A percentile compares a stretch with the other conserved stretches of the same genome.
Conservation (phyloP, 2,797 vertebrate genomes). For the Hephaestus fuliginosus region DNA sequence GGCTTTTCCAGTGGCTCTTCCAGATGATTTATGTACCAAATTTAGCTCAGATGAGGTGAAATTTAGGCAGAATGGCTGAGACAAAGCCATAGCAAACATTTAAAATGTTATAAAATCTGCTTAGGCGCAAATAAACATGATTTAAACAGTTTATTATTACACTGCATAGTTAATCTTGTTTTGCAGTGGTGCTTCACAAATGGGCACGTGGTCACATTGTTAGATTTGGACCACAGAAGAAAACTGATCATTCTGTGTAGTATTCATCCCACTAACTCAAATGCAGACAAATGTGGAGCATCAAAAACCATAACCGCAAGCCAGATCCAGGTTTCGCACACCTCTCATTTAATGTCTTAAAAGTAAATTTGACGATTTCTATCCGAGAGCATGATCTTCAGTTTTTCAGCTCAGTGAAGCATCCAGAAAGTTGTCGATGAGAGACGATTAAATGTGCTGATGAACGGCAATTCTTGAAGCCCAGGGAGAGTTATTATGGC, state of each 20-base stretch:
- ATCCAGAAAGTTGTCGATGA: slow-evolving; percentile 28
- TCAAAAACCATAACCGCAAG: not conserved
- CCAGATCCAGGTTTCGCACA: slow-evolving; percentile 1
- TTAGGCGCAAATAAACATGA: not conserved
- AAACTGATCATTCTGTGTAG: not conserved
- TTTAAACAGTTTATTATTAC: not conserved
- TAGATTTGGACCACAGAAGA: not conserved
- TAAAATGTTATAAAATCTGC: not conserved
- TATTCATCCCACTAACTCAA: not conserved
- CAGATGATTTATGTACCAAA: not conserved
- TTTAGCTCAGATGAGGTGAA: not conserved
- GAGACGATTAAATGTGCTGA: slow-evolving; percentile 50
- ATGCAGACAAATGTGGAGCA: not conserved
- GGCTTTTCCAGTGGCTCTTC: not conserved
- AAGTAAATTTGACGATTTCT: slow-evolving; percentile 30
- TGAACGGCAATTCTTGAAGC: slow-evolving; percentile 33
- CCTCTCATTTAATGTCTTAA: slow-evolving; percentile 34
- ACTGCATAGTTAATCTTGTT: not conserved
- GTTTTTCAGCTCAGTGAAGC: slow-evolving; percentile 55
- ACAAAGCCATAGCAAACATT: not conserved
- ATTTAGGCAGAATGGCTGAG: not conserved
- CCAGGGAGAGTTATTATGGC: slow-evolving; percentile 10
- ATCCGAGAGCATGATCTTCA: slow-evolving; percentile 34
- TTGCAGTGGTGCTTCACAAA: not conserved
- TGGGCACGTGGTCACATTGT: not conserved